Conservation (phyloP, 2,113 vertebrate species). For the Gymnocephalus cernua region DNA sequence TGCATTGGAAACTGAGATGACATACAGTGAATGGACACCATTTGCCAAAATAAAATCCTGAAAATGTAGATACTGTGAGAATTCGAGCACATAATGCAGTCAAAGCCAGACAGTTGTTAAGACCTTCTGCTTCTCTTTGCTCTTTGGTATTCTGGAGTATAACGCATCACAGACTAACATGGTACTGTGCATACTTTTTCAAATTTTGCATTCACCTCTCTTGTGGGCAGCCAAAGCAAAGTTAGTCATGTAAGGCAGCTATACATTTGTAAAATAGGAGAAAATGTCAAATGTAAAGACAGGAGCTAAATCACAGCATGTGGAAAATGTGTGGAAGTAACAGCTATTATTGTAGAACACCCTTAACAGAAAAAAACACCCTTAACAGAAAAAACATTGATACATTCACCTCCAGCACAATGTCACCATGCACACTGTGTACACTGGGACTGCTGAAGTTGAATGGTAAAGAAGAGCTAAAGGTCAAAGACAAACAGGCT, state of each 20-base stretch:
- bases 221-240: neutral
- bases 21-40: neutral
- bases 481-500: slow-evolving; percentile 53
- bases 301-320: neutral
- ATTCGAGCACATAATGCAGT: neutral
- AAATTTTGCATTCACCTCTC: neutral
- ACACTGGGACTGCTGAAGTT: neutral
- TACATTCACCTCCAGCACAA: slow-evolving; percentile 16
- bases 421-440: neutral
- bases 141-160: neutral
- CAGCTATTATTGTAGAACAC: slow-evolving; percentile 1
- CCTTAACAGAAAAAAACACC: slow-evolving; percentile 4
- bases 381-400: slow-evolving; percentile 10
- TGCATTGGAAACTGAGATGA: neutral
- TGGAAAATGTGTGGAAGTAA: neutral
- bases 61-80: neutral
- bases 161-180: neutral
- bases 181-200: too few relatives aligned
- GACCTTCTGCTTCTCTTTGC: neutral
- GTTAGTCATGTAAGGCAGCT: neutral
- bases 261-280: neutral
- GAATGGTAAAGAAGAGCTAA: slow-evolving; percentile 35
- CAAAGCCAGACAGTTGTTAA: neutral
- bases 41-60: neutral
- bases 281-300: slow-evolving; percentile 22